phyloP scores from a whole-genome alignment of 2,113 vertebrate species.

The Pelusios castaneus region DNA sequence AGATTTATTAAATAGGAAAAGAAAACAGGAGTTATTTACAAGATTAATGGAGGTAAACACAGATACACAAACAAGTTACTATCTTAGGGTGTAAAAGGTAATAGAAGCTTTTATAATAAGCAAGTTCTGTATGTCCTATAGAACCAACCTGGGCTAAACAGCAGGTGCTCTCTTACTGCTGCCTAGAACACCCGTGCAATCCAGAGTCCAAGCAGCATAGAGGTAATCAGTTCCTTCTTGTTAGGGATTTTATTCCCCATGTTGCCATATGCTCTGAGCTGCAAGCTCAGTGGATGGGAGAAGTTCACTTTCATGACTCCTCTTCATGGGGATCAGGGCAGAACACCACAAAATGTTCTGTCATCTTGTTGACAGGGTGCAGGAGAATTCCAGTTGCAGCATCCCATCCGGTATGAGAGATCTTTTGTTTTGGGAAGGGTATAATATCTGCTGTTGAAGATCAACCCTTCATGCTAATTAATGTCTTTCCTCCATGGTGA shows the following conservation, averaged over 20 bases:
- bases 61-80: too few species aligned
- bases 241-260: not conserved
- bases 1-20: too few species aligned
- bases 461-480: not conserved
- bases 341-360: not conserved
- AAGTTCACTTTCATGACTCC: not conserved
- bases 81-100: not conserved
- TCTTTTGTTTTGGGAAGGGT: not conserved
- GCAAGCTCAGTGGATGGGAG: not conserved
- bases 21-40: too few species aligned
- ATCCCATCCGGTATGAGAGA: not conserved
- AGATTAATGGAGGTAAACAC: not conserved
- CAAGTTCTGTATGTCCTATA: not conserved
- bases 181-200: not conserved
- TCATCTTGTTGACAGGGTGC: not conserved
- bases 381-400: not conserved
- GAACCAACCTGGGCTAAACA: not conserved
- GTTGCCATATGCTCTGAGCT: not conserved
- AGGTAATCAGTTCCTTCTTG: not conserved
- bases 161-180: not conserved
- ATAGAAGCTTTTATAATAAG: not conserved
- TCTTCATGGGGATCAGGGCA: not conserved
- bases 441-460: not conserved
- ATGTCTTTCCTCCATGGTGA: not conserved
- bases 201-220: not conserved